A percentile compares a stretch with the other conserved stretches of the same genome.
Evolutionary conservation across 2,797 vertebrate species (phyloP).

Genomic region (Lepilemur ruficaudatus): DNA sequence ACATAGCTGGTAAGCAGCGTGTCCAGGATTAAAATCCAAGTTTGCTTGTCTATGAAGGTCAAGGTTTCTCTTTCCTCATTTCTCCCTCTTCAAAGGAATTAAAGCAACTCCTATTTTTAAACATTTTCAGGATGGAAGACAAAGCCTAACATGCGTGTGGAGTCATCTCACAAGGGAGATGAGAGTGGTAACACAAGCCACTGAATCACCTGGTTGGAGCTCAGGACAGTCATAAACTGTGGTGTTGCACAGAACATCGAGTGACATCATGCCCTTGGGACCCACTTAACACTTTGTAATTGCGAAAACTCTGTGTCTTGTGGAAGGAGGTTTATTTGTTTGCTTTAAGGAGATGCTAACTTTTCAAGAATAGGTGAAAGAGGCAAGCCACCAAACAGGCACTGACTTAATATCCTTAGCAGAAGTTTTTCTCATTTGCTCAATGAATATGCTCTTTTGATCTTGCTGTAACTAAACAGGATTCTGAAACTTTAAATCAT

Average conservation of each 20-base stretch:
- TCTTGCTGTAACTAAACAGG: not conserved
- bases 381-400: not conserved
- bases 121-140: not conserved
- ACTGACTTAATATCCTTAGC: not conserved
- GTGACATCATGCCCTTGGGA: not conserved
- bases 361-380: not conserved
- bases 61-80: not conserved
- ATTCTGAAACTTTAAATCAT: not conserved
- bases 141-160: not conserved
- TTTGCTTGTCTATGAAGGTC: not conserved
- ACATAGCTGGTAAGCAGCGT: not conserved
- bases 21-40: not conserved
- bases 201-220: not conserved
- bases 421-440: not conserved
- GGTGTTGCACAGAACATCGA: not conserved
- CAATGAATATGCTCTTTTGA: not conserved
- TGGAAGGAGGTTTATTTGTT: not conserved
- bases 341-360: not conserved
- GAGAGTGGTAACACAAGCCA: not conserved
- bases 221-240: not conserved
- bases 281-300: not conserved
- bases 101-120: not conserved
- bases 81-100: not conserved
- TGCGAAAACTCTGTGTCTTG: not conserved
- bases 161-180: not conserved